Percentiles rank a stretch among this genome's conserved stretches.
These are phyloP conservation scores for Falco columbarius DNA, from an alignment of 2,797 vertebrate species.

Conservation along the genomic window DNA sequence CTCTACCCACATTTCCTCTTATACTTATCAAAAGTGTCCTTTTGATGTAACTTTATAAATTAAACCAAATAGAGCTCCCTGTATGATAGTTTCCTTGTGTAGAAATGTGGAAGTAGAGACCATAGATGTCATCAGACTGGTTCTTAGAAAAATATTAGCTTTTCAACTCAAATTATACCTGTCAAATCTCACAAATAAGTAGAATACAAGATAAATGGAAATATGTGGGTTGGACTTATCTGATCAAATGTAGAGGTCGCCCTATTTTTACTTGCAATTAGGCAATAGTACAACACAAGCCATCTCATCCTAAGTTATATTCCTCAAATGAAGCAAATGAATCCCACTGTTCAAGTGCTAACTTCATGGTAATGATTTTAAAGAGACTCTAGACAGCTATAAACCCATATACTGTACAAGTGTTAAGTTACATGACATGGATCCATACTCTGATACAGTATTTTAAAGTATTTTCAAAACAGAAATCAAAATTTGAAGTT, in stretches of 20 bases:
- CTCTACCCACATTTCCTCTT: not conserved
- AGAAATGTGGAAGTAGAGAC: not conserved
- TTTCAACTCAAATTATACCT: not conserved
- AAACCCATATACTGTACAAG: not conserved
- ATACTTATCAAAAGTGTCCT: not conserved
- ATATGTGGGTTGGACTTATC: fast-evolving
- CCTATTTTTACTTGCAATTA: not conserved
- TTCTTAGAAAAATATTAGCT: not conserved
- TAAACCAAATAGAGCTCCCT: not conserved
- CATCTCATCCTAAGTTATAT: not conserved
- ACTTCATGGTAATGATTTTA: fast-evolving
- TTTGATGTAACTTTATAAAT: not conserved
- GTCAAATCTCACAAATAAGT: not conserved
- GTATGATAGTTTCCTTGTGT: not conserved
- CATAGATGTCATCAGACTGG: not conserved
- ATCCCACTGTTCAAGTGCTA: not conserved
- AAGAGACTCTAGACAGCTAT: not conserved
- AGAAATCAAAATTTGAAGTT: not conserved
- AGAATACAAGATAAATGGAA: not conserved
- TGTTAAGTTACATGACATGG: not conserved
- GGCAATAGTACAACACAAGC: not conserved
- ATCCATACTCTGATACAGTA: not conserved
- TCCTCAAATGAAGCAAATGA: not conserved
- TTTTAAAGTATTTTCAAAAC: not conserved
- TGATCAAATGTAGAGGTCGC: not conserved